phyloP scores from a whole-genome alignment of 2,113 vertebrate genomes.

The Danionella cerebrum region DNA sequence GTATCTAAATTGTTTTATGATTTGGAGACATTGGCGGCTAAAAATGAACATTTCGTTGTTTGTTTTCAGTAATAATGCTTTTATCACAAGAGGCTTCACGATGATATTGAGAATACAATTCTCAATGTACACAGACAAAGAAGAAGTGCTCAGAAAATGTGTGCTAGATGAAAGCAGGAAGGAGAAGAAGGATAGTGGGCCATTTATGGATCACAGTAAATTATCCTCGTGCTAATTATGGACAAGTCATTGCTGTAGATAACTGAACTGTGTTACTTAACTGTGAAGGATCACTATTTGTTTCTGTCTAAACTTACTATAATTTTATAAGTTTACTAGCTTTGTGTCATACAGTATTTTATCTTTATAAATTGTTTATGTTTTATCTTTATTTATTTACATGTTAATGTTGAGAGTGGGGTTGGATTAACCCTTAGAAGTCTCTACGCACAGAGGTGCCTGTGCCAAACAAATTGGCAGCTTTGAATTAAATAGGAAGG shows the following conservation, averaged over 20 bases:
- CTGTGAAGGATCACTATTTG: not conserved
- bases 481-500: no score
- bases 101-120: not conserved
- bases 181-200: not conserved
- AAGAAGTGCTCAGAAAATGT: not conserved
- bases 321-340: not conserved
- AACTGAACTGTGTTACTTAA: constrained; percentile 4
- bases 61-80: not conserved
- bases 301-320: not conserved
- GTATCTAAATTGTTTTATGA: not conserved
- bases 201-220: constrained; percentile 1
- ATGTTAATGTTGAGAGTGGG: no score
- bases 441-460: no score
- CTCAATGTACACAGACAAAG: not conserved
- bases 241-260: constrained; percentile 5
- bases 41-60: not conserved
- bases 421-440: no score
- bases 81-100: not conserved
- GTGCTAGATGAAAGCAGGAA: not conserved
- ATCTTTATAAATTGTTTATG: no score
- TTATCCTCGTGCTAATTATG: constrained; percentile 5
- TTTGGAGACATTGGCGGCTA: not conserved
- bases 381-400: no score
- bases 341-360: not conserved
- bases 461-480: no score